Conservation (phyloP, 2,113 vertebrate genomes). For the Euleptes europaea region DNA sequence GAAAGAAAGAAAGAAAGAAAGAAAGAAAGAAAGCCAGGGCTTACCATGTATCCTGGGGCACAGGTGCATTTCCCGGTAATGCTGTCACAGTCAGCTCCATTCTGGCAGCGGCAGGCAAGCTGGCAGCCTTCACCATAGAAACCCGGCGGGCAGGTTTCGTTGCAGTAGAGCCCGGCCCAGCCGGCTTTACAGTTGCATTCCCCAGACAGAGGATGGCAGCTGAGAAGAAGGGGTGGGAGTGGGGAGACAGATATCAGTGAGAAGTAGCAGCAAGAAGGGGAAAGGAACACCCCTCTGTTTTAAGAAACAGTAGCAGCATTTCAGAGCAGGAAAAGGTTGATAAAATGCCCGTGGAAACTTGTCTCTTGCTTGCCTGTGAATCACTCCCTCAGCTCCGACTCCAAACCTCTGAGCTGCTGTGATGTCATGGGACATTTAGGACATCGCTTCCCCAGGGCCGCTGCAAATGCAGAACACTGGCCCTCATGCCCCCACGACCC, state of each 20-base stretch:
- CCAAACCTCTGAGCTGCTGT: background rate
- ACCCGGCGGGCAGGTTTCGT: constrained; percentile 89
- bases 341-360: background rate
- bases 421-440: too few species aligned
- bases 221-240: constrained; percentile 61
- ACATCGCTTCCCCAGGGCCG: too few species aligned
- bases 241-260: constrained; percentile 21
- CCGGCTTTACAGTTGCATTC: constrained; percentile 92
- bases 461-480: too few species aligned
- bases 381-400: too few species aligned
- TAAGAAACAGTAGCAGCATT: background rate
- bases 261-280: background rate
- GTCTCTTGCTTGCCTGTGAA: background rate
- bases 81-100: constrained; percentile 91
- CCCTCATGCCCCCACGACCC: too few species aligned
- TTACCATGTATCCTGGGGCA: constrained; percentile 91
- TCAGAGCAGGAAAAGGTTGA: accelerated
- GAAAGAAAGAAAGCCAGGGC: background rate
- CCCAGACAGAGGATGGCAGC: constrained; percentile 96
- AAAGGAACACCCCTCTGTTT: background rate
- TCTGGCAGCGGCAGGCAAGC: constrained; percentile 87
- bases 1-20: too few species aligned
- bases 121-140: constrained; percentile 88
- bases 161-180: constrained; percentile 94
- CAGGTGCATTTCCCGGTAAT: constrained; percentile 88